These are phyloP conservation scores for Falcaria lacertinaria DNA, from an alignment of 2,888 invertebrate species.

Conservation along the genomic window DNA sequence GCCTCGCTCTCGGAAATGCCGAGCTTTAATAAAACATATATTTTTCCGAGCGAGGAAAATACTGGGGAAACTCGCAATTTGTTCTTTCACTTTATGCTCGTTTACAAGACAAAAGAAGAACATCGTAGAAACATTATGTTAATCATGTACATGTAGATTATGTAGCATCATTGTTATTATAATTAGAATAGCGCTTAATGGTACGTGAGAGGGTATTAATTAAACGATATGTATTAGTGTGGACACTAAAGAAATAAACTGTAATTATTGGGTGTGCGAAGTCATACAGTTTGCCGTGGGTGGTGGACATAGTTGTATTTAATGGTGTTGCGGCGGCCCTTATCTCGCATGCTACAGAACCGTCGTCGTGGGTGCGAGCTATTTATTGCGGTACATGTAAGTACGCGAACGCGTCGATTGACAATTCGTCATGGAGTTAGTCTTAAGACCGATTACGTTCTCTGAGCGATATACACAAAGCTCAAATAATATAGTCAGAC, in stretches of 20 bases:
- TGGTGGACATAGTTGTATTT: constrained; percentile 52
- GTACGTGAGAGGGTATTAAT: constrained; percentile 12
- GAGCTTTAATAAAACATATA: constrained; percentile 81
- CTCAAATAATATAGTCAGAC: no score
- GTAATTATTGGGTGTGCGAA: constrained; percentile 35
- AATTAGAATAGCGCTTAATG: constrained; percentile 31
- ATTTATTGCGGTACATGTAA: constrained; percentile 62
- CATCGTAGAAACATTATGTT: constrained; percentile 78
- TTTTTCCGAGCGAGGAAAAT: constrained; percentile 80
- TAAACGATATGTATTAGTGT: neutral
- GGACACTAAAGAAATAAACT: constrained; percentile 21
- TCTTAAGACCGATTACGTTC: constrained; percentile 35
- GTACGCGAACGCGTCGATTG: constrained; percentile 39
- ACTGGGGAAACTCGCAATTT: constrained; percentile 80
- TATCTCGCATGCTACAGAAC: constrained; percentile 60
- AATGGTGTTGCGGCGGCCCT: constrained; percentile 65
- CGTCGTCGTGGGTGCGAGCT: constrained; percentile 52
- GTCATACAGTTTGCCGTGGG: constrained; percentile 45
- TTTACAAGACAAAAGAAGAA: constrained; percentile 80
- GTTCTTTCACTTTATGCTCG: constrained; percentile 81
- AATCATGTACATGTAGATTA: constrained; percentile 68
- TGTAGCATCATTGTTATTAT: constrained; percentile 31
- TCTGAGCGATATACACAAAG: no score
- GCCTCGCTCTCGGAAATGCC: constrained; percentile 78
- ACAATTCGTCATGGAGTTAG: constrained; percentile 39